These are phyloP conservation scores for Bradypodion pumilum DNA, from an alignment of 2,797 vertebrate genomes.

Conservation along the genomic window DNA sequence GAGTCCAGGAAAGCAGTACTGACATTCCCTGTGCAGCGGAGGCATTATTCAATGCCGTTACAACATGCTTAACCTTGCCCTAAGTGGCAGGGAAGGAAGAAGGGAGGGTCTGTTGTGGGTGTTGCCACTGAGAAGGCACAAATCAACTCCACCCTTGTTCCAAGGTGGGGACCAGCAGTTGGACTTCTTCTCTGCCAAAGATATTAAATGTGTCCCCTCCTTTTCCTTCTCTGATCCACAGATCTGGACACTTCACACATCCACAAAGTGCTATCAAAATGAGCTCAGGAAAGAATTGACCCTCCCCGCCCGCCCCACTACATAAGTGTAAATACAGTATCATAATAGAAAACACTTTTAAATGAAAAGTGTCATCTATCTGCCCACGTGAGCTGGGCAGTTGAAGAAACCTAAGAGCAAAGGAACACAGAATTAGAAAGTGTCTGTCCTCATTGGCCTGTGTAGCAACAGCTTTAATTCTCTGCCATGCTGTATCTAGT, in stretches of 20 bases:
- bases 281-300: not conserved
- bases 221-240: not conserved
- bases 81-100: conserved; percentile 1
- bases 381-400: not conserved
- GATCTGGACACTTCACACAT: not conserved
- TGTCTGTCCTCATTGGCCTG: not conserved
- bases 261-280: not conserved
- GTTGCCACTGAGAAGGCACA: conserved; percentile 61
- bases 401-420: not conserved
- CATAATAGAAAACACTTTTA: not conserved
- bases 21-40: conserved; percentile 71
- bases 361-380: no score
- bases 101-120: conserved; percentile 54
- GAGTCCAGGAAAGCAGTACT: conserved; percentile 79
- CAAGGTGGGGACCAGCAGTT: conserved; percentile 52
- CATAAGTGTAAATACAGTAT: rapidly evolving
- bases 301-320: not conserved
- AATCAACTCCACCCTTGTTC: conserved; percentile 66
- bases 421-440: not conserved
- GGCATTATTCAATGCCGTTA: conserved; percentile 37
- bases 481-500: no score
- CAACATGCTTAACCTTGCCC: conserved; percentile 70
- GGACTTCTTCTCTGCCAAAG: conserved; percentile 44
- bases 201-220: conserved; percentile 24
- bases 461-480: not conserved